Evolutionary conservation across 2,113 vertebrate species (phyloP).

Genomic region (Hyla sarda): DNA sequence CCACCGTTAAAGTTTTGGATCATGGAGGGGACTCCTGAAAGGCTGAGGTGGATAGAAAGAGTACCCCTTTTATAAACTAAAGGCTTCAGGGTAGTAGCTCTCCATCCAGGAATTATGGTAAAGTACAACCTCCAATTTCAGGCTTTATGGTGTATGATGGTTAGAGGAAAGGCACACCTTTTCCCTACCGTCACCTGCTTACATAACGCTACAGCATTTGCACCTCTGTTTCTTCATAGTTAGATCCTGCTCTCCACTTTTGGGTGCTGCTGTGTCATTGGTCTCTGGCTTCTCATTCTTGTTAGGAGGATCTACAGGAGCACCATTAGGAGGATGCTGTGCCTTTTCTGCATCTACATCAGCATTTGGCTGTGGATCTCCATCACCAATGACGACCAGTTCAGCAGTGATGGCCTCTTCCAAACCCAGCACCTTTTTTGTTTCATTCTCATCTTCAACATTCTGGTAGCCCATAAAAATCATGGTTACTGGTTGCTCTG

Average conservation of each 20-base stretch:
- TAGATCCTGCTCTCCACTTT: conserved; percentile 70
- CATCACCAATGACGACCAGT: conserved; percentile 87
- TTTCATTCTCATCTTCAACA: conserved; percentile 90
- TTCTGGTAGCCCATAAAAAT: conserved; percentile 97
- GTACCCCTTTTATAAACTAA: conserved; percentile 26
- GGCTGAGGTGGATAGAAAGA: conserved; percentile 12
- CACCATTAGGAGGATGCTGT: conserved; percentile 78
- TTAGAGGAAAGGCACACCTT: conserved; percentile 43
- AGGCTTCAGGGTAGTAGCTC: conserved; percentile 51
- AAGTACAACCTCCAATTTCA: conserved; percentile 10
- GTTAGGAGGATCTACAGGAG: conserved; percentile 61
- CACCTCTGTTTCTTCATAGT: conserved; percentile 89
- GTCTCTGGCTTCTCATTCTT: conserved; percentile 66
- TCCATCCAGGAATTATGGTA: conserved; percentile 25
- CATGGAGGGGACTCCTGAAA: conserved; percentile 33
- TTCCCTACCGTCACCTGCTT: conserved; percentile 64
- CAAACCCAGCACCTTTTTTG: conserved; percentile 88
- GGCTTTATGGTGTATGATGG: conserved; percentile 26
- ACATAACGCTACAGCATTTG: conserved; percentile 94
- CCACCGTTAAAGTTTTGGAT: conserved; percentile 28
- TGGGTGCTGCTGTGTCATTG: conserved; percentile 65
- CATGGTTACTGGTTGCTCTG: conserved; percentile 91
- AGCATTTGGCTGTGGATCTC: conserved; percentile 67
- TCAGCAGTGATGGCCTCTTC: conserved; percentile 89
- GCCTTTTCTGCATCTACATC: conserved; percentile 69